Percentiles rank a stretch among this genome's conserved stretches.
Evolutionary conservation across 2,113 vertebrate species (phyloP).

Genomic region (Thomomys bottae): DNA sequence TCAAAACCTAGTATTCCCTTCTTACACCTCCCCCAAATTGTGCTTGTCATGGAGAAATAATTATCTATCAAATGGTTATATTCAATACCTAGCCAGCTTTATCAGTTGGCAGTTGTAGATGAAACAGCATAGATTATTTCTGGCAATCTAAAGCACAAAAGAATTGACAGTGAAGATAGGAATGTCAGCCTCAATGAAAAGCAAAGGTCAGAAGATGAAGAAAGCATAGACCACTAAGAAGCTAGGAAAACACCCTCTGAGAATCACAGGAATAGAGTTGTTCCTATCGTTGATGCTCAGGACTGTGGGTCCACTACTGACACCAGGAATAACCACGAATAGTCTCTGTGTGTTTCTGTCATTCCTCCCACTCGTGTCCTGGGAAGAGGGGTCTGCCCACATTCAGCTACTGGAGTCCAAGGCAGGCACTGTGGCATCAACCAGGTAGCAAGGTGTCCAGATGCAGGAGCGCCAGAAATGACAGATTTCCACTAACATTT

Average conservation of each 20-base stretch:
- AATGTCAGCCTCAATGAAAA: not conserved
- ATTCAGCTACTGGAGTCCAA: not conserved
- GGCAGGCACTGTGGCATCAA: not conserved
- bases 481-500: conserved; percentile 69
- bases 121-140: conserved; percentile 12
- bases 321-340: not conserved
- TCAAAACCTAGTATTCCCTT: no score
- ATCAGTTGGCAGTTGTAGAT: not conserved
- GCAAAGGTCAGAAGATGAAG: not conserved
- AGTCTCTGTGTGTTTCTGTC: not conserved
- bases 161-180: not conserved
- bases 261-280: not conserved
- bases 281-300: not conserved
- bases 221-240: not conserved
- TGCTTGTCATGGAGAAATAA: not conserved
- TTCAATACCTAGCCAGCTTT: not conserved
- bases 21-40: no score
- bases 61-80: not conserved
- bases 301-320: no score
- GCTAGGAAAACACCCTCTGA: not conserved
- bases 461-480: conserved; percentile 49
- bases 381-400: not conserved
- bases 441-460: conserved; percentile 17
- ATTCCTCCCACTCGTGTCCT: not conserved
- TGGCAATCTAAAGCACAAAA: not conserved